phyloP scores from a whole-genome alignment of 2,888 invertebrate species.

The Globia sparganii region DNA sequence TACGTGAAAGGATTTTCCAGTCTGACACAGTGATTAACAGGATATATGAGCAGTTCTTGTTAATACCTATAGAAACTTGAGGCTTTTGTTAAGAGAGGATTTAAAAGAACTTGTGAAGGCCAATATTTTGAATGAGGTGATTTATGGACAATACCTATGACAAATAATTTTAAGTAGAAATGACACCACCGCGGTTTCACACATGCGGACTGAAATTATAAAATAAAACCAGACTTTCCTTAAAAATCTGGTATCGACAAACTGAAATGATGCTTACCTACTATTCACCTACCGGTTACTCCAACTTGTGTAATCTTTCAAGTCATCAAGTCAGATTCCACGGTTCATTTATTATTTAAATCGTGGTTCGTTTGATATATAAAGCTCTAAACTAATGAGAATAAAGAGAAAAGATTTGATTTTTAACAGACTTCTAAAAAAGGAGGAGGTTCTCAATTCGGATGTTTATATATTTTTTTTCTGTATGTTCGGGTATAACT shows the following conservation, averaged over 20 bases:
- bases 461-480: too few relatives aligned
- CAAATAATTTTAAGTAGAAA: slow-evolving; percentile 41
- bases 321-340: slow-evolving; percentile 1
- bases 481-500: too few relatives aligned
- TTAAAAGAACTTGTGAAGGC: slow-evolving; percentile 34
- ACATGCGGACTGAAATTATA: background rate
- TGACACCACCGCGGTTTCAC: background rate
- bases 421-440: too few relatives aligned
- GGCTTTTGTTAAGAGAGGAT: slow-evolving; percentile 12
- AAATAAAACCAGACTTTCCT: slow-evolving; percentile 1
- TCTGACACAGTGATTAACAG: slow-evolving; percentile 40
- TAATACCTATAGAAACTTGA: slow-evolving; percentile 32
- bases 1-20: slow-evolving; percentile 56
- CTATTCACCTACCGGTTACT: background rate
- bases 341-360: background rate
- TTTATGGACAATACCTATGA: slow-evolving; percentile 12
- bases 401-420: background rate
- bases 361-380: background rate
- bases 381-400: background rate
- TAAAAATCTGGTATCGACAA: background rate
- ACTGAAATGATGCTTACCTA: background rate
- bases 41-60: slow-evolving; percentile 42
- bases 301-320: background rate
- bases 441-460: too few relatives aligned
- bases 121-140: slow-evolving; percentile 10